These are phyloP conservation scores for Mycogona germanica DNA, from an alignment of 2,888 invertebrate genomes.

Conservation along the genomic window DNA sequence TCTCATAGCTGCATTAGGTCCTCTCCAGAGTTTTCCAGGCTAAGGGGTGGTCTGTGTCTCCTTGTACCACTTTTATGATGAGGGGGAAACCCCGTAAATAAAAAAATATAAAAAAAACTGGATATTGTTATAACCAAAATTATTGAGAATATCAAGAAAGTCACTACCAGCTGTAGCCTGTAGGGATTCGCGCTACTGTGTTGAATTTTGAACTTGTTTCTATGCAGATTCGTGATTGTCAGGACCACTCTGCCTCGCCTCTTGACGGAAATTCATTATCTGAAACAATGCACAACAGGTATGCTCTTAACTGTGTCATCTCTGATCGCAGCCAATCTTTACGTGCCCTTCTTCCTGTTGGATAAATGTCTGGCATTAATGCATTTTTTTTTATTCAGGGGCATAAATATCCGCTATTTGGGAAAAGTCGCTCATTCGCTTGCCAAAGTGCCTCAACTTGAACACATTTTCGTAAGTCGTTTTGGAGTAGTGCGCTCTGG, in stretches of 20 bases:
- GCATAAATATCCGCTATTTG: conserved; percentile 93
- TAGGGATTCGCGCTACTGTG: background rate
- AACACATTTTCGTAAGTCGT: conserved; percentile 48
- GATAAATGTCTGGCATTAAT: conserved; percentile 5
- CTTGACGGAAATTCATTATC: conserved; percentile 89
- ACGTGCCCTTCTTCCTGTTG: conserved; percentile 2
- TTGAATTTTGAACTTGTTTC: conserved; percentile 17
- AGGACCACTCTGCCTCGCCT: conserved; percentile 83
- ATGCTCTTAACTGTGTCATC: background rate
- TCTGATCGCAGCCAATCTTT: background rate
- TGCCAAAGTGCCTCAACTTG: conserved; percentile 59
- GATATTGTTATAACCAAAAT: too few species aligned
- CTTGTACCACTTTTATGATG: too few species aligned
- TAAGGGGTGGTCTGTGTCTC: too few species aligned
- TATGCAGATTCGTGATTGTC: conserved; percentile 65
- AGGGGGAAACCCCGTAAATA: too few species aligned
- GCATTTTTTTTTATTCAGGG: conserved; percentile 38
- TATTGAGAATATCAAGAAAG: too few species aligned
- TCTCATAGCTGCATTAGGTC: too few species aligned
- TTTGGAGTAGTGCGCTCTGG: too few species aligned
- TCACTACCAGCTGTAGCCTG: background rate
- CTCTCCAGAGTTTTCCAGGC: too few species aligned
- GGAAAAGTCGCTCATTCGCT: conserved; percentile 79
- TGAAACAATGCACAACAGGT: conserved; percentile 77
- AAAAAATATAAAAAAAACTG: too few species aligned